Evolutionary conservation across 2,797 vertebrate genomes (phyloP), one percentile per base, ranked within the genome.

Genomic region (Acanthurus leucopareius): DNA sequence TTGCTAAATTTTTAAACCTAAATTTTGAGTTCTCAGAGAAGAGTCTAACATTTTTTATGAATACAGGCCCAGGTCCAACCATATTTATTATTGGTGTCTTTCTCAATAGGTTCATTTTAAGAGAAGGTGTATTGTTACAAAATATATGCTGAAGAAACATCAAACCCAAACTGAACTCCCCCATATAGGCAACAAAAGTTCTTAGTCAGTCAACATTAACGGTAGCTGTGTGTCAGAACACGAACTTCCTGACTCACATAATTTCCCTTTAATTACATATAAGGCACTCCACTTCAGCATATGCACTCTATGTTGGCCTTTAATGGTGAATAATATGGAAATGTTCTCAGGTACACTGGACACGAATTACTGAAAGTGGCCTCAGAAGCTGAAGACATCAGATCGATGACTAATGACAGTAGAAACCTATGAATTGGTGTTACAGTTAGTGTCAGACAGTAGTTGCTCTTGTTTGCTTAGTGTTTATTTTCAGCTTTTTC

Each of bases 401-500:
- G 42, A 77, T 61, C 35, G 6, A 38, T 44, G 3, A 6, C 19
- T 38, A 70, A 73, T 15, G 51, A 7, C 14, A 54, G 11, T 10
- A 25, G 51, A 28, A 71, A 58, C 1, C 13, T 15, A 63, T 66
- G 38, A 28, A 25, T 65, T 40, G 63, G 11, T 28, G 40, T 35
- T 64, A 15, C 61, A 45, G 49, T 28, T 51, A 17, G 22, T 45
- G 32, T 52, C 65, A 74, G 57, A 69, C 62, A 69, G 0, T n/a
- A 71, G 19, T 32, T 49, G 22, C 15, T 28, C 49, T 15, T 25
- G 32, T 53, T 32, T 19, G 67, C 48, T 75, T 5, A 47, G 44
- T 73, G 28, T 76, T 65, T 48, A 59, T 51, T 38, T 56, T 62
- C 14, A 25, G 14, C 52, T 64, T 69, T 51, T 22, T 17, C 9